Evolutionary conservation across 53 echinoderm and acorn worm species (phyloP).

Genomic region (Apostichopus leukothele): DNA sequence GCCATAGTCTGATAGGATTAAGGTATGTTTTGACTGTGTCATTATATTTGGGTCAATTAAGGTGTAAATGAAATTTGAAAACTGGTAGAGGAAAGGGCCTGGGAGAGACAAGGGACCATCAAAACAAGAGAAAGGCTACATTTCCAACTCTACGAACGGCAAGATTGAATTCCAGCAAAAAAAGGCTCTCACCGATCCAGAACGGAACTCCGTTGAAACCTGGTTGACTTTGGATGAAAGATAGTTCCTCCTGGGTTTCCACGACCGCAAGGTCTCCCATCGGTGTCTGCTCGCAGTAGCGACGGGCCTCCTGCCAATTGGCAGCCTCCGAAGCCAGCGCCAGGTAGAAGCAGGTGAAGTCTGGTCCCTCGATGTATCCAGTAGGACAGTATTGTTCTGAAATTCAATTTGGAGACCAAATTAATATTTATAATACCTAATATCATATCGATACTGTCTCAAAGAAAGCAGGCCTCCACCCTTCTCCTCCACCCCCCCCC

Average conservation of each 20-base stretch:
- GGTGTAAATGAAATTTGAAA: too few species aligned
- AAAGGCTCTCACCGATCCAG: conserved; percentile 78
- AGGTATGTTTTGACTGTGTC: neutral
- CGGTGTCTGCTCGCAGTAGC: conserved; percentile 61
- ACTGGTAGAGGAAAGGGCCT: too few species aligned
- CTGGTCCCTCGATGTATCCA: conserved; percentile 62
- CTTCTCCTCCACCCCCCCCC: too few species aligned
- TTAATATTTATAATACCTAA: neutral
- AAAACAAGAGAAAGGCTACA: too few species aligned
- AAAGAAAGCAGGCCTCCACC: too few species aligned
- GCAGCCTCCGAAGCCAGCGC: conserved; percentile 33
- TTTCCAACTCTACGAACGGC: too few species aligned
- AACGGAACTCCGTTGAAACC: conserved; percentile 55
- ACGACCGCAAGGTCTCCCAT: conserved; percentile 72
- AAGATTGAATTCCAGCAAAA: neutral
- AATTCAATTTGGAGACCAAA: neutral
- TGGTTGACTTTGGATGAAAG: conserved; percentile 51
- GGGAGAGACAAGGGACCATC: too few species aligned
- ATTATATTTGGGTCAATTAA: too few species aligned
- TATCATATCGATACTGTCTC: too few species aligned
- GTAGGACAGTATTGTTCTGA: conserved; percentile 67
- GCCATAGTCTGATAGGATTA: neutral
- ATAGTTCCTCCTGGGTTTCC: conserved; percentile 60
- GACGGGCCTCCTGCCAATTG: conserved; percentile 77
- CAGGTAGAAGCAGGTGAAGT: conserved; percentile 73